Evolutionary conservation across 2,797 vertebrate genomes (phyloP).

Genomic region (Takifugu ocellatus): DNA sequence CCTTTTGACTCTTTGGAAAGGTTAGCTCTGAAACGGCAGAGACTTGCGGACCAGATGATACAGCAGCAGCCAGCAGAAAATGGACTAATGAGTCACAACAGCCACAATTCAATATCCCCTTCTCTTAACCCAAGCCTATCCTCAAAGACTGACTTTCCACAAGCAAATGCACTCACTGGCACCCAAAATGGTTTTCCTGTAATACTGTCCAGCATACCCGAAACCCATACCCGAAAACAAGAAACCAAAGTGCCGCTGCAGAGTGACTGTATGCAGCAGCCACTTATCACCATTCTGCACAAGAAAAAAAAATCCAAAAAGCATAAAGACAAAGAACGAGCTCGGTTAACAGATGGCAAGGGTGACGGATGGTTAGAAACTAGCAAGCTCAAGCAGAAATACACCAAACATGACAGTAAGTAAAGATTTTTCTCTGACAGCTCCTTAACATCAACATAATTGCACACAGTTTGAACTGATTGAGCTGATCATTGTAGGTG

Average conservation of each 20-base stretch:
- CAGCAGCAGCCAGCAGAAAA: conserved; percentile 54
- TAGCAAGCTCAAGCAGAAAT: conserved; percentile 67
- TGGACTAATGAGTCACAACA: conserved; percentile 51
- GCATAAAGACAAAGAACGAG: conserved; percentile 78
- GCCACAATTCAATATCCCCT: conserved; percentile 21
- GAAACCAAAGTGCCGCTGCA: conserved; percentile 39
- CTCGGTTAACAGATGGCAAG: conserved; percentile 64
- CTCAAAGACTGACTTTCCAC: conserved; percentile 68
- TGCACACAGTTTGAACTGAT: conserved; percentile 5
- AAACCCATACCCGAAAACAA: conserved; percentile 17
- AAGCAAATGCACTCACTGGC: conserved; percentile 35
- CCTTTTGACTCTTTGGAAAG: conserved; percentile 65
- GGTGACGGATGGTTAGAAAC: conserved; percentile 54
- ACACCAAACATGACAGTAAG: conserved; percentile 72
- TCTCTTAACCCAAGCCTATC: conserved; percentile 51
- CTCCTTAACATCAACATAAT: no score
- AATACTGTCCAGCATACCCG: not conserved
- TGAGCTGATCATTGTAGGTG: not conserved
- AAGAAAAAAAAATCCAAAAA: conserved; percentile 80
- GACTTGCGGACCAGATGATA: conserved; percentile 59
- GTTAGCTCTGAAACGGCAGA: conserved; percentile 70
- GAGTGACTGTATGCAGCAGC: conserved; percentile 48
- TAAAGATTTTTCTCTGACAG: no score
- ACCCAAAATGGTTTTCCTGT: conserved; percentile 42
- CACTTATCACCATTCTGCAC: conserved; percentile 62